Evolutionary conservation across 2,113 vertebrate species (phyloP), one percentile per base, ranked within the genome.

Genomic region (Lampris megalopsis): DNA sequence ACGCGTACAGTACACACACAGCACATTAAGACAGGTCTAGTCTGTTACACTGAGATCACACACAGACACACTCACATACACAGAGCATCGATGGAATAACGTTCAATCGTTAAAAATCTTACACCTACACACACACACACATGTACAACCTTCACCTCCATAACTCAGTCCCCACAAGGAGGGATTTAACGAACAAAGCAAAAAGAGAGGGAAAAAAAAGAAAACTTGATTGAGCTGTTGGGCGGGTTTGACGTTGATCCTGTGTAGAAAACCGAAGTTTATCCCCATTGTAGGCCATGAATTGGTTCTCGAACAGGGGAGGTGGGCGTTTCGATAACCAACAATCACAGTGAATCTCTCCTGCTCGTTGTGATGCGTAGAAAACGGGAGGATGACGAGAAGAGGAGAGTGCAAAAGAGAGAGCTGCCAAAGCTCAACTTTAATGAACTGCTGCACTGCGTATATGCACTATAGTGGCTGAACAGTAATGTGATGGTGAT

Each of bases 381-480:
- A 41, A n/a, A 40, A 64, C 7, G 38, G 57, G 43, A 48, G 40
- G 37, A 50, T 37, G 58, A 68, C 8, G 52, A 11, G 1, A n/a
- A 9, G 67, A 75, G 13, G 61, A 66, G 5, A 56, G 57, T 5
- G 41, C 24, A 10, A 53, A 50, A 61, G 71, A 49, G 63, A 53
- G 64, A 36, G 48, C 54, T 35, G 43, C 9, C 7, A n/a, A 8
- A 43, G 43, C 13, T 61, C 8, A 38, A 52, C 61, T 76, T 75
- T 77, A 86, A 84, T 73, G 56, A 68, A 74, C 38, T 43, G 24
- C 74, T 81, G 80, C 72, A 86, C 83, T 90, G 62, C 75, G 59
- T 77, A 65, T 66, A 88, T 84, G 90, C 82, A 84, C 86, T 88
- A 72, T 80, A 77, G 85, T 83, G 82, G 73, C 86, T 80, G 74